These are phyloP conservation scores for Colossoma macropomum DNA, from an alignment of 2,113 vertebrate species.

Conservation along the genomic window DNA sequence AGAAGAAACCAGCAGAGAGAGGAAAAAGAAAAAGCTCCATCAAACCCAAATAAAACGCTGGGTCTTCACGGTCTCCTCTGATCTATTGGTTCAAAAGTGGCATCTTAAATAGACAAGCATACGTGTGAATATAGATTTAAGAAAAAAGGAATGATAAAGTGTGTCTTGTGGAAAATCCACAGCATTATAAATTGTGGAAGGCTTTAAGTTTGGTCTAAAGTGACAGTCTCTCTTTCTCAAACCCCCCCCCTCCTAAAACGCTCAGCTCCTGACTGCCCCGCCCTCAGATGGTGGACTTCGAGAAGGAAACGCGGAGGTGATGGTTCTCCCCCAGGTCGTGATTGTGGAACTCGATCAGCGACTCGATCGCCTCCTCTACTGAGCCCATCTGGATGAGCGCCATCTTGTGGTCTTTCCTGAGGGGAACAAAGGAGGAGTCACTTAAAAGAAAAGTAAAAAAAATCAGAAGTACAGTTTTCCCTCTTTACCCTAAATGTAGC, in stretches of 20 bases:
- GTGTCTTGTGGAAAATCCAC: slow-evolving; percentile 71
- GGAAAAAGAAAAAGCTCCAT: slow-evolving; percentile 28
- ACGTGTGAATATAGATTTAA: slow-evolving; percentile 40
- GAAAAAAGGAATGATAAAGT: slow-evolving; percentile 77
- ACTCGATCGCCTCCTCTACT: slow-evolving; percentile 94
- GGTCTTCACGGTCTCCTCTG: slow-evolving; percentile 64
- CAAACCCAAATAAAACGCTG: slow-evolving; percentile 60
- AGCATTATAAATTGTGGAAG: slow-evolving; percentile 62
- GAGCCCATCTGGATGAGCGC: slow-evolving; percentile 97
- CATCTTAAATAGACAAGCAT: slow-evolving; percentile 56
- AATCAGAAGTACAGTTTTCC: too few relatives aligned
- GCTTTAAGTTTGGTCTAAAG: slow-evolving; percentile 70
- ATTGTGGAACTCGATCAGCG: slow-evolving; percentile 94
- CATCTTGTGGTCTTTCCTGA: slow-evolving; percentile 97
- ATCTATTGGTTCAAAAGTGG: slow-evolving; percentile 69
- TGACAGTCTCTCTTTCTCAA: slow-evolving; percentile 59
- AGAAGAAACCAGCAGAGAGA: slow-evolving; percentile 19
- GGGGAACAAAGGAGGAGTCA: too few relatives aligned
- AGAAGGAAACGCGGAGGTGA: slow-evolving; percentile 96
- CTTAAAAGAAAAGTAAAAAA: too few relatives aligned
- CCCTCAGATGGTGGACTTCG: slow-evolving; percentile 95
- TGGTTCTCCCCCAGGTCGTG: slow-evolving; percentile 94
- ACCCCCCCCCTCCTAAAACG: slow-evolving; percentile 47
- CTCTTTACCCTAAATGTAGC: too few relatives aligned
- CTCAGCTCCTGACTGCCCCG: not conserved